Base-by-base conservation (phyloP, 2,888 invertebrate genomes). In the Drosophila mimica region DNA sequence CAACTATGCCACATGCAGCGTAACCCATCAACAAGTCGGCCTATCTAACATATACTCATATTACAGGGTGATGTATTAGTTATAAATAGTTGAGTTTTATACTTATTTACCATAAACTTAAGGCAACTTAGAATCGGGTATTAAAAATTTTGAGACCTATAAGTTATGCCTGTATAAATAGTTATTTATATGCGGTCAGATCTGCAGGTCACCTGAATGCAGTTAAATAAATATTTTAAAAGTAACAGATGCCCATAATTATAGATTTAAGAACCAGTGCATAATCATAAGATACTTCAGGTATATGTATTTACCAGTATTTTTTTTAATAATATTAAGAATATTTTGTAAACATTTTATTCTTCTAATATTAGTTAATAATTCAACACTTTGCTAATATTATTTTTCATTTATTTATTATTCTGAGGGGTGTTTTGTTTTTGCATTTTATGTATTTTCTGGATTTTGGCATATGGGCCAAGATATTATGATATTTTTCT, bases 1-100 rank as follows among this genome's bases (percentile, higher is more conserved):
- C 36, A n/a, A 33, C 33, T 51, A 62, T 56, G 61, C 83, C 89
- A 86, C 87, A 83, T 83, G 83, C 88, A 62, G 76, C 65, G 76
- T n/a, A 74, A 63, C 59, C 66, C 69, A 67, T 65, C 68, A 52
- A 31, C 60, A 48, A 33, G 17, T 13, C 25, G 2, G 31, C 1
- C 7, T 8, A 52, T 13, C n/a, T 4, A 46, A 20, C 8, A 56
- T 13, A 15, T 25, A 46, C 46, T 46, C 46, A 36, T 25, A 56
- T n/a, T 40, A 13, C 30, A 7, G 9, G 6, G 11, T 15, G 11
- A 34, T 38, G 13, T 17, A n/a, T 38, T 28, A 38, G 54, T 28
- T 38, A n/a, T 9, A n/a, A n/a, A 0, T 11, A 20, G n/a, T 15
- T 1, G 30, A 25, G 25, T 25, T 25, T 25, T 25, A 25, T 25